Evolutionary conservation across 2,113 vertebrate genomes (phyloP).

Genomic region (Onychorhynchus coronatus): DNA sequence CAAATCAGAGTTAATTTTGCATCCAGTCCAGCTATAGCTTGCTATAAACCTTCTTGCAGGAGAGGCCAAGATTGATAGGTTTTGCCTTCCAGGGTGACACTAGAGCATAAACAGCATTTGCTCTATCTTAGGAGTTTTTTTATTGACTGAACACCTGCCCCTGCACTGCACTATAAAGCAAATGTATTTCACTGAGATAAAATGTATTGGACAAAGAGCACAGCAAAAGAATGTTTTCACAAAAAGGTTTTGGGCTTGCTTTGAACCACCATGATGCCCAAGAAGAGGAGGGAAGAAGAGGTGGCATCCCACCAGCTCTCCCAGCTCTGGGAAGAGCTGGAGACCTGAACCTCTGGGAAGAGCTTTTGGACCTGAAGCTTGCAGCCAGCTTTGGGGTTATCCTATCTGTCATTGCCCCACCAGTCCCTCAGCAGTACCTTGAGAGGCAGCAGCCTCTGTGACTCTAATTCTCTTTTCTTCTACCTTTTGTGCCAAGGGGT

Average conservation of each 20-base stretch:
- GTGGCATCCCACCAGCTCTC: background rate
- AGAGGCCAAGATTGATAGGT: background rate
- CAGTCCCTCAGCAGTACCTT: background rate
- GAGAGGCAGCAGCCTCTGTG: background rate
- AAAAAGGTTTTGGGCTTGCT: background rate
- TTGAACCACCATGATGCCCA: background rate
- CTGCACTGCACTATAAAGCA: background rate
- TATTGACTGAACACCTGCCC: conserved; percentile 19
- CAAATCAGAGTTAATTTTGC: background rate
- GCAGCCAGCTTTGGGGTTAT: background rate
- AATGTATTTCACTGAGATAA: background rate
- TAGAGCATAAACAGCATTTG: background rate
- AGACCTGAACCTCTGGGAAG: too few relatives aligned
- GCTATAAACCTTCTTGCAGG: background rate
- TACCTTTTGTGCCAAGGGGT: background rate
- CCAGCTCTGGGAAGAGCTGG: background rate
- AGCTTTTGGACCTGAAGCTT: background rate
- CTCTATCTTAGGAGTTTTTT: background rate
- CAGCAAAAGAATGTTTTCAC: background rate
- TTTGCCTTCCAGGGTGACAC: background rate
- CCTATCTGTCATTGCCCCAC: background rate
- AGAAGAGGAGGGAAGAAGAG: background rate
- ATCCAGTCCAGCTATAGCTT: background rate
- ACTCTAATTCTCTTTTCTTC: background rate
- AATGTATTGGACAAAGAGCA: background rate